phyloP scores from a whole-genome alignment of 2,797 vertebrate genomes.

The Macrochelys suwanniensis region DNA sequence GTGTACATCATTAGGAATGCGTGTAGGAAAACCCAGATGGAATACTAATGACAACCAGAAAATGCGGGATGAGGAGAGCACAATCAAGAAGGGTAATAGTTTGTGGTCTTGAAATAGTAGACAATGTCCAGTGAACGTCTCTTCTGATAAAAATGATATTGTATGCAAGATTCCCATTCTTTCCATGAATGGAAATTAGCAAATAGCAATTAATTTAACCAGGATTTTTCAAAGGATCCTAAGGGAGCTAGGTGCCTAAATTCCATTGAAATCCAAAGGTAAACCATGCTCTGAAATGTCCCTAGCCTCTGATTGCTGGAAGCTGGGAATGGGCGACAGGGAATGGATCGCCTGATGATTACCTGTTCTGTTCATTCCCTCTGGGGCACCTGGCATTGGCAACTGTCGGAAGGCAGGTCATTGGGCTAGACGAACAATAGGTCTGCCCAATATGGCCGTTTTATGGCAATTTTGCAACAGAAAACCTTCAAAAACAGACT shows the following conservation, averaged over 20 bases:
- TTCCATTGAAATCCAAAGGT: not conserved
- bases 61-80: not conserved
- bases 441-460: too few relatives aligned
- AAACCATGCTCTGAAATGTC: too few relatives aligned
- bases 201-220: rapidly evolving
- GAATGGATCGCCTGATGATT: too few relatives aligned
- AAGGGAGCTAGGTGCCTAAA: not conserved
- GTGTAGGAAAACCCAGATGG: not conserved
- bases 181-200: not conserved
- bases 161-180: not conserved
- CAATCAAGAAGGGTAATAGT: not conserved
- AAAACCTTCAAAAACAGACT: too few relatives aligned
- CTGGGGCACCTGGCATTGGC: too few relatives aligned
- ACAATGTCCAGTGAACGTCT: not conserved
- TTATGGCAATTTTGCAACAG: too few relatives aligned
- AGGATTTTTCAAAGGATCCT: not conserved
- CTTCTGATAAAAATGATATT: not conserved
- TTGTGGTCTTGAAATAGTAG: not conserved
- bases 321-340: too few relatives aligned
- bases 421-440: too few relatives aligned
- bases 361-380: too few relatives aligned
- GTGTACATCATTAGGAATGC: not conserved
- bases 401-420: not conserved
- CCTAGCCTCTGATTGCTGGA: too few relatives aligned
- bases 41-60: not conserved